These are phyloP conservation scores for Macrosteles quadrilineatus DNA, from an alignment of 1,140 invertebrate species.

Conservation along the genomic window DNA sequence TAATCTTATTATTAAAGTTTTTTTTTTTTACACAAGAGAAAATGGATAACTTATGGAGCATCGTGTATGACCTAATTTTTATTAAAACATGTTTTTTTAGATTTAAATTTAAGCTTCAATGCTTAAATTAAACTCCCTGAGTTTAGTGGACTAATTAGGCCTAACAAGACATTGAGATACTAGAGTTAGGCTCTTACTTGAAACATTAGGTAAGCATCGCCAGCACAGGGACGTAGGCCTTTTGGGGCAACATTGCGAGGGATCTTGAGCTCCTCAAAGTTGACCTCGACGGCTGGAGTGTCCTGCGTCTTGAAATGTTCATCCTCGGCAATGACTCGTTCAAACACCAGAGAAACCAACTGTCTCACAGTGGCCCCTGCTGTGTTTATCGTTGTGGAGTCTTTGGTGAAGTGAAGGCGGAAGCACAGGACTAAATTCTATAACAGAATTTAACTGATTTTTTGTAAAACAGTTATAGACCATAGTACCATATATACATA, in stretches of 20 bases:
- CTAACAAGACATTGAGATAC: too few species aligned
- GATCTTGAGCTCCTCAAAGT: slow-evolving; percentile 77
- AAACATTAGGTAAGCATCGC: slow-evolving; percentile 94
- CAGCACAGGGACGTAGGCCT: slow-evolving; percentile 83
- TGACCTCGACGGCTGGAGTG: slow-evolving; percentile 55
- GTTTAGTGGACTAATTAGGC: too few species aligned
- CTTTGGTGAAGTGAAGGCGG: slow-evolving; percentile 90
- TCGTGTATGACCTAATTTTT: too few species aligned
- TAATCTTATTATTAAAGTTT: too few species aligned
- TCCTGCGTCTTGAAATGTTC: slow-evolving; percentile 50
- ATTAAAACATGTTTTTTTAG: too few species aligned
- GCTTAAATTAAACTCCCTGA: too few species aligned
- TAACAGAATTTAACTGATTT: slow-evolving; percentile 47
- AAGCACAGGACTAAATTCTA: slow-evolving; percentile 95
- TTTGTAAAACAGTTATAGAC: neutral
- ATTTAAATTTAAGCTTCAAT: too few species aligned
- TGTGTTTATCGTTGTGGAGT: slow-evolving; percentile 93
- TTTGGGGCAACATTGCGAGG: slow-evolving; percentile 75
- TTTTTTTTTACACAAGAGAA: too few species aligned
- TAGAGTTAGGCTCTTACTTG: too few species aligned
- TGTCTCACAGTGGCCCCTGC: slow-evolving; percentile 96
- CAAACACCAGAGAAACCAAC: slow-evolving; percentile 95
- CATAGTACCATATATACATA: too few species aligned
- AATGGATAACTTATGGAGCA: too few species aligned
- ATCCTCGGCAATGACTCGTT: slow-evolving; percentile 81